Conservation (phyloP, 1,140 invertebrate species). For the Thaumetopoea pityocampa region DNA sequence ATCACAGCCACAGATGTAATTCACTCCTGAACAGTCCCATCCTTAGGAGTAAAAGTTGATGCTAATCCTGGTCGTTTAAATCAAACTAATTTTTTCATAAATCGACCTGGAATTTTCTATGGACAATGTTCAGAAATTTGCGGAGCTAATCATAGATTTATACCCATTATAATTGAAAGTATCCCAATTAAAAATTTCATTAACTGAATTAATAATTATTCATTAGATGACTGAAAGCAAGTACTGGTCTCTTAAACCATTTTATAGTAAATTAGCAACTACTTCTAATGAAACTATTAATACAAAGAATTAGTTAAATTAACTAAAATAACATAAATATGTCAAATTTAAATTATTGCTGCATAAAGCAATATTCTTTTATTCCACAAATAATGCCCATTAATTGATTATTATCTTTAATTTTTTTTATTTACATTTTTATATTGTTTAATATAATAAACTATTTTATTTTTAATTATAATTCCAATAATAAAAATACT, state of each 20-base stretch:
- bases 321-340: constrained; percentile 75
- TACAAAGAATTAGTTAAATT: constrained; percentile 73
- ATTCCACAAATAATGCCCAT: constrained; percentile 76
- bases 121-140: constrained; percentile 89
- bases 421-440: constrained; percentile 69
- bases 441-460: constrained; percentile 70
- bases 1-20: constrained; percentile 80
- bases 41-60: constrained; percentile 81
- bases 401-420: constrained; percentile 72
- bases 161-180: constrained; percentile 83
- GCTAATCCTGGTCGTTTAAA: constrained; percentile 82
- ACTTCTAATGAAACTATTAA: constrained; percentile 69
- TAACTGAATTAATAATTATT: constrained; percentile 76
- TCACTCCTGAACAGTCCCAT: constrained; percentile 81
- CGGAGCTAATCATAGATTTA: constrained; percentile 85
- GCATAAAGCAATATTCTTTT: constrained; percentile 73
- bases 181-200: constrained; percentile 74
- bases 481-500: constrained; percentile 41
- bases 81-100: constrained; percentile 77
- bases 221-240: constrained; percentile 80
- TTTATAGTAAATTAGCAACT: constrained; percentile 75
- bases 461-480: constrained; percentile 49
- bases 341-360: constrained; percentile 77
- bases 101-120: constrained; percentile 78
- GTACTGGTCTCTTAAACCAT: constrained; percentile 75